Conservation (phyloP, 2,888 invertebrate species). For the Drosophila ustulata region DNA sequence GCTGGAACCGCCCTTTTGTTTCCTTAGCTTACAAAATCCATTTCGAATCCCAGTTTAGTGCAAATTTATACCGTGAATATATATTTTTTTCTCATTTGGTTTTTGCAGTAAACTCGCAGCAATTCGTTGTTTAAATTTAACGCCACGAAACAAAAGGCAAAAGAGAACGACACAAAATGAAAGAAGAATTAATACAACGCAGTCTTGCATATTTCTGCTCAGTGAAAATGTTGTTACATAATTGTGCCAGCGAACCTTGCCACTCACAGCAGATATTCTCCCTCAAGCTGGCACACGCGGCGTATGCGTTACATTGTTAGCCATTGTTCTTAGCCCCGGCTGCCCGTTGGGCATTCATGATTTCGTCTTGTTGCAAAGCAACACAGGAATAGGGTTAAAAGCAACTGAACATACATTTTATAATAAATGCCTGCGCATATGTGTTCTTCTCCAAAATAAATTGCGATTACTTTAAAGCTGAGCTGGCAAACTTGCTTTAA, state of each 20-base stretch:
- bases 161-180: constrained; percentile 4
- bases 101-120: constrained; percentile 46
- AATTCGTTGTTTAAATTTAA: constrained; percentile 71
- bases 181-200: constrained; percentile 21
- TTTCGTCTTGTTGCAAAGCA: constrained; percentile 31
- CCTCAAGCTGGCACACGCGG: constrained; percentile 31
- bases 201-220: constrained; percentile 30
- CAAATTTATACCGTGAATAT: constrained; percentile 74
- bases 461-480: background rate
- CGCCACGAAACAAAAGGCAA: constrained; percentile 47
- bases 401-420: constrained; percentile 7
- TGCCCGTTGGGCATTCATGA: constrained; percentile 48
- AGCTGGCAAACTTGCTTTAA: constrained; percentile 5
- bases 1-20: constrained; percentile 72
- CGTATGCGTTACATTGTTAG: constrained; percentile 71
- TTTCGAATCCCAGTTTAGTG: constrained; percentile 80
- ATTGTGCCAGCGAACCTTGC: constrained; percentile 58
- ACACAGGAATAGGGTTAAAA: constrained; percentile 1
- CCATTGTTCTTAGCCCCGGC: constrained; percentile 56
- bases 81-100: constrained; percentile 16
- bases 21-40: constrained; percentile 73
- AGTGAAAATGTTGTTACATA: constrained; percentile 55
- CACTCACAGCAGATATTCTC: constrained; percentile 50
- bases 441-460: constrained; percentile 2
- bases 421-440: constrained; percentile 26